Evolutionary conservation across 2,113 vertebrate species (phyloP).

Genomic region (Nesogale talazaci): DNA sequence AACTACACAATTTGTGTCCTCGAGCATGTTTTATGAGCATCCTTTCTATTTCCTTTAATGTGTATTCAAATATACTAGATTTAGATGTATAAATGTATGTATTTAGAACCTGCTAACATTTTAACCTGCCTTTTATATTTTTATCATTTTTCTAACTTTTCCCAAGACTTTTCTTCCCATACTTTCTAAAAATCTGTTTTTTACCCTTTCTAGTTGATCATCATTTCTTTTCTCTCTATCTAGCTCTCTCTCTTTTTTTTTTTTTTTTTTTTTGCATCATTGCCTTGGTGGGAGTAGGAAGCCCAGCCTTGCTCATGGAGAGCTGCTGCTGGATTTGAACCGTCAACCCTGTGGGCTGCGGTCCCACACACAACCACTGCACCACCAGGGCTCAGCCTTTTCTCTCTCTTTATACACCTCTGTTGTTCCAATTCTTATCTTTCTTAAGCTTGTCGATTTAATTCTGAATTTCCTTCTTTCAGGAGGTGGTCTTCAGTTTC

Average conservation of each 20-base stretch:
- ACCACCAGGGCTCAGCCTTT: no score
- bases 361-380: no score
- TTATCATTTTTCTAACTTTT: conserved; percentile 21
- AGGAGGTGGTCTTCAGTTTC: no score
- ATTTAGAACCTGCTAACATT: background rate
- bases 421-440: background rate
- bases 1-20: background rate
- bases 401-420: background rate
- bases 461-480: background rate
- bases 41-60: background rate
- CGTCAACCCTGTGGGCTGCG: no score
- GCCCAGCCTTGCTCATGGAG: no score
- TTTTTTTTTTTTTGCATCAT: no score
- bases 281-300: no score
- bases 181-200: background rate
- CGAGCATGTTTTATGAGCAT: background rate
- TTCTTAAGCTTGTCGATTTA: background rate
- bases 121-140: background rate
- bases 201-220: background rate
- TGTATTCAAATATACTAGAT: background rate
- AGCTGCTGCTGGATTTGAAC: no score
- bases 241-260: no score
- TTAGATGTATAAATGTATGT: background rate
- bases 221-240: background rate
- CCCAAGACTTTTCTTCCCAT: background rate